Conservation (phyloP, 2,113 vertebrate species). For the Himantopus leucocephalus region DNA sequence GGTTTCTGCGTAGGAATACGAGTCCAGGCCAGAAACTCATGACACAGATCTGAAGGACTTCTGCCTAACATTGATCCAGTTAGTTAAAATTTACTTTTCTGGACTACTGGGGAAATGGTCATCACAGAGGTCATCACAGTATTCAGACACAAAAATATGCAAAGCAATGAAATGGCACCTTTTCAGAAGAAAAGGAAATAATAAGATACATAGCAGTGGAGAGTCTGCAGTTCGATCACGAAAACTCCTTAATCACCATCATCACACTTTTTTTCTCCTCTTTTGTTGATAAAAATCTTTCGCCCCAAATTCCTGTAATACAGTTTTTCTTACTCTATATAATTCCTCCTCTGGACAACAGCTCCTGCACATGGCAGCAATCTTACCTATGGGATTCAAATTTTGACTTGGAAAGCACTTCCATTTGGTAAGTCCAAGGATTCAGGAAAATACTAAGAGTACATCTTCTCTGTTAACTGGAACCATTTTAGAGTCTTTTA, state of each 20-base stretch:
- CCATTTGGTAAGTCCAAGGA: not conserved
- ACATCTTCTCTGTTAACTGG: not conserved
- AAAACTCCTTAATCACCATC: not conserved
- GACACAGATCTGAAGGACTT: not conserved
- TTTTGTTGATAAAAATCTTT: not conserved
- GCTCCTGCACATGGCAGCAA: not conserved
- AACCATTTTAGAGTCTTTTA: not conserved
- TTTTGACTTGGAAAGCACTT: not conserved
- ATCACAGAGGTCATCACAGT: not conserved
- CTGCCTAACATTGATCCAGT: not conserved
- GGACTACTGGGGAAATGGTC: not conserved
- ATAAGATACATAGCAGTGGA: not conserved
- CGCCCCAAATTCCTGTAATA: not conserved
- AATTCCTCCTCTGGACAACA: not conserved
- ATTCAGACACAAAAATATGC: not conserved
- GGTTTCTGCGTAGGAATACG: not conserved
- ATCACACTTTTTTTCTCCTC: not conserved
- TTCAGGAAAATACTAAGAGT: not conserved
- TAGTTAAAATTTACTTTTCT: not conserved
- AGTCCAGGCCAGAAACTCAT: not conserved
- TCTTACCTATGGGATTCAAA: not conserved
- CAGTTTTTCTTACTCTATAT: not conserved
- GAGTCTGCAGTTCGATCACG: not conserved
- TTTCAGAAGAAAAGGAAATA: not conserved
- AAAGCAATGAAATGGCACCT: not conserved